Percentiles rank a stretch among this genome's conserved stretches.
Evolutionary conservation across 1,140 invertebrate genomes (phyloP).

Genomic region (Caerostris darwini): DNA sequence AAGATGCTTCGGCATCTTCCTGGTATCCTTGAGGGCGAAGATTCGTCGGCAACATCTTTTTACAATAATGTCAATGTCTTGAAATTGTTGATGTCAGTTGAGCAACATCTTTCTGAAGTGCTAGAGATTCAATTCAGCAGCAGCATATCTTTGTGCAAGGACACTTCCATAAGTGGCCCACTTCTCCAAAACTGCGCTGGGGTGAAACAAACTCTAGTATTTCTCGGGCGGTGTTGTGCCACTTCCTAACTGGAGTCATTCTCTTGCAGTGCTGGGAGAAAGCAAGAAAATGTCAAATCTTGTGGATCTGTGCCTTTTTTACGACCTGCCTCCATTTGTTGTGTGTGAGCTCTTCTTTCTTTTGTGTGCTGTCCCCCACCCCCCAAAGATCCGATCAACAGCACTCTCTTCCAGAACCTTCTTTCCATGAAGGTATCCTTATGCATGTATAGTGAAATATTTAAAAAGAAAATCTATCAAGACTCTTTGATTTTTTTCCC

Average conservation of each 20-base stretch:
- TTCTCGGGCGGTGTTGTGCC: not conserved
- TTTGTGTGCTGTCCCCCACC: not conserved
- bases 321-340: conserved; percentile 71
- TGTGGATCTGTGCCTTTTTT: conserved; percentile 77
- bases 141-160: not conserved
- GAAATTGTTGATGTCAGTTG: not conserved
- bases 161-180: not conserved
- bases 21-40: no score
- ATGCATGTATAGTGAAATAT: conserved; percentile 16
- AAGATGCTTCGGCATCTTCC: no score
- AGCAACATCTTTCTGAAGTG: not conserved
- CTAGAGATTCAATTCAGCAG: not conserved
- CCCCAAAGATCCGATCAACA: conserved; percentile 10
- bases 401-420: conserved; percentile 12
- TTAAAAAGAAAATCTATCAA: conserved; percentile 22
- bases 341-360: not conserved
- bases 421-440: not conserved
- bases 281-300: conserved; percentile 64
- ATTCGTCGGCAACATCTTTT: no score
- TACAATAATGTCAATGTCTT: no score
- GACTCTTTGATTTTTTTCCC: not conserved
- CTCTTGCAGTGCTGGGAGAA: not conserved
- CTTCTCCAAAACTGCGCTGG: not conserved
- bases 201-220: not conserved
- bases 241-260: not conserved